Evolutionary conservation across 2,113 vertebrate species (phyloP).

Genomic region (Natator depressus): DNA sequence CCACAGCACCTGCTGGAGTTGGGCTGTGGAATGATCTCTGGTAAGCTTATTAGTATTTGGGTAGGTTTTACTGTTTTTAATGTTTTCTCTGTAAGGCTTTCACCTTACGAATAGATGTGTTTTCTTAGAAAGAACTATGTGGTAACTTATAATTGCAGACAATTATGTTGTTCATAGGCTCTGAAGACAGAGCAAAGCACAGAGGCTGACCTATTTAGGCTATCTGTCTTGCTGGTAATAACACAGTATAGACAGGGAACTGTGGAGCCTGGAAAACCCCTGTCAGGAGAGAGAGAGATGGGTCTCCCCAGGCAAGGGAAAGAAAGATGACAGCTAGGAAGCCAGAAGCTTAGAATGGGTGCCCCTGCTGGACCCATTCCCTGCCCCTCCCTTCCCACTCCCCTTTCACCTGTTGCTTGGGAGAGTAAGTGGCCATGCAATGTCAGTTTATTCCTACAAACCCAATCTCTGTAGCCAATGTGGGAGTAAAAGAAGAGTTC

Average conservation of each 20-base stretch:
- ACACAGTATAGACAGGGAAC: neutral
- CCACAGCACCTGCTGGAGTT: neutral
- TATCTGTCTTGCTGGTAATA: neutral
- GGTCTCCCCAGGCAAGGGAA: too few relatives aligned
- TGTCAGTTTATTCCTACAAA: neutral
- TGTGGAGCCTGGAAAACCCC: neutral
- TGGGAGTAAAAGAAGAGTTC: neutral
- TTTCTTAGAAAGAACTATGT: neutral
- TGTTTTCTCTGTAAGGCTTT: neutral
- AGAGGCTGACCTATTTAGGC: neutral
- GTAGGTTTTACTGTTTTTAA: neutral
- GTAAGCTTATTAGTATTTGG: neutral
- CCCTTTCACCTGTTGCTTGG: neutral
- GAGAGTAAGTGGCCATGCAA: neutral
- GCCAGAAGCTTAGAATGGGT: neutral
- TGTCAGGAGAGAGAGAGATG: neutral
- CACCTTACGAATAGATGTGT: neutral
- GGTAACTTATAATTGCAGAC: neutral
- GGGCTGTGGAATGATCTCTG: neutral
- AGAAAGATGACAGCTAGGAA: neutral
- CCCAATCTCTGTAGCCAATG: neutral
- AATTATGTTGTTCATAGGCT: neutral
- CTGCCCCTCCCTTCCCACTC: neutral
- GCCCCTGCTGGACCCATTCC: neutral
- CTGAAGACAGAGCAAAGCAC: neutral